These are phyloP conservation scores for Latrodectus elegans DNA, from an alignment of 2,888 invertebrate species.

Conservation along the genomic window DNA sequence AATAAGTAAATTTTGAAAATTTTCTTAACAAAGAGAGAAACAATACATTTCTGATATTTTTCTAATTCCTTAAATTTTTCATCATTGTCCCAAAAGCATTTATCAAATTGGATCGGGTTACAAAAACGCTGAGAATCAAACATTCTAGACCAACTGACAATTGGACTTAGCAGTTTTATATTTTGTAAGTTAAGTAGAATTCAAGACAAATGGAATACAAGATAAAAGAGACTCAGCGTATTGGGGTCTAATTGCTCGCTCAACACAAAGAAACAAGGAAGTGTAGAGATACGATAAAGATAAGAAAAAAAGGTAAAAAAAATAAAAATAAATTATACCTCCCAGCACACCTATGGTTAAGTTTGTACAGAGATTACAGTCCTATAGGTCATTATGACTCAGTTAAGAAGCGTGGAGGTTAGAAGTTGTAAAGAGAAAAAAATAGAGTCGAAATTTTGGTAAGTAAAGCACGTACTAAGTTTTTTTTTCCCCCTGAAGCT, in stretches of 20 bases:
- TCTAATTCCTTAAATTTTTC: too few relatives aligned
- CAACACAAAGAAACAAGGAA: background rate
- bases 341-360: constrained; percentile 1
- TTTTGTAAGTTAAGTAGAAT: too few relatives aligned
- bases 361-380: constrained; percentile 18
- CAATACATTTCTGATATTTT: too few relatives aligned
- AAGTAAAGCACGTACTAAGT: constrained; percentile 17
- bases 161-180: too few relatives aligned
- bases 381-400: constrained; percentile 35
- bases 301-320: background rate
- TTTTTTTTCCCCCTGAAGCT: constrained; percentile 12
- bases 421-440: background rate
- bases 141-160: too few relatives aligned
- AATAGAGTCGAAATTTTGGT: constrained; percentile 10
- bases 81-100: too few relatives aligned
- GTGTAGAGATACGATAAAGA: background rate
- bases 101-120: too few relatives aligned
- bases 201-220: too few relatives aligned
- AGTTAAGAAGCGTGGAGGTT: background rate
- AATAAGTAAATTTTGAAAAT: too few relatives aligned
- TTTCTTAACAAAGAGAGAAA: too few relatives aligned
- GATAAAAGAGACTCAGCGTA: background rate
- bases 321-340: constrained; percentile 17
- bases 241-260: too few relatives aligned
- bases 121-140: too few relatives aligned